Conservation (phyloP, 2,888 invertebrate genomes). For the Rotaria socialis region DNA sequence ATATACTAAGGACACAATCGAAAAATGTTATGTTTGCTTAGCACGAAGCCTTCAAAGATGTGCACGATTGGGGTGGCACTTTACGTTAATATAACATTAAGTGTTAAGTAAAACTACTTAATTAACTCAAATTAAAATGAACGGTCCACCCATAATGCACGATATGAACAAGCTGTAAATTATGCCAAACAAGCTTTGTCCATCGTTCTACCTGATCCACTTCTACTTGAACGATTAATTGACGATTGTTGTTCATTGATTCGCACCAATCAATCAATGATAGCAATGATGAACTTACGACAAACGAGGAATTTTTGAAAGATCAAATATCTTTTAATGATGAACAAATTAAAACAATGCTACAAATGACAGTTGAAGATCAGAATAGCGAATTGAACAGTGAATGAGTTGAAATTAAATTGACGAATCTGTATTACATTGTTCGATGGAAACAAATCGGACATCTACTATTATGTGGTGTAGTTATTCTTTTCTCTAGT, state of each 20-base stretch:
- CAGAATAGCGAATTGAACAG: neutral
- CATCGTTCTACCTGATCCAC: neutral
- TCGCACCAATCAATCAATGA: neutral
- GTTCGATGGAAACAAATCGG: too few relatives aligned
- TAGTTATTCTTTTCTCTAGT: too few relatives aligned
- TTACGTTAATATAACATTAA: too few relatives aligned
- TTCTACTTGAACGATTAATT: neutral
- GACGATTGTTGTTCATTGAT: neutral
- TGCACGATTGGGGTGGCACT: too few relatives aligned
- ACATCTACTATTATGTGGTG: too few relatives aligned
- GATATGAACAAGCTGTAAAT: neutral
- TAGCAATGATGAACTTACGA: neutral
- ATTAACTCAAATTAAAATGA: too few relatives aligned
- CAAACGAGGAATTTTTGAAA: neutral
- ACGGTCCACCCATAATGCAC: neutral
- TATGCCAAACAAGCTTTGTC: neutral
- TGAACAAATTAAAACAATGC: neutral
- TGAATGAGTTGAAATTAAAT: neutral
- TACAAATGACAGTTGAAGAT: neutral
- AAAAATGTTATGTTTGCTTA: neutral
- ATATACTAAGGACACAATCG: neutral
- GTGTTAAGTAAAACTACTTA: too few relatives aligned
- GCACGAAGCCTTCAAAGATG: neutral
- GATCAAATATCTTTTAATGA: neutral
- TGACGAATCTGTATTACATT: too few relatives aligned